phyloP scores from a whole-genome alignment of 1,140 invertebrate genomes.

The Lineus longissimus region DNA sequence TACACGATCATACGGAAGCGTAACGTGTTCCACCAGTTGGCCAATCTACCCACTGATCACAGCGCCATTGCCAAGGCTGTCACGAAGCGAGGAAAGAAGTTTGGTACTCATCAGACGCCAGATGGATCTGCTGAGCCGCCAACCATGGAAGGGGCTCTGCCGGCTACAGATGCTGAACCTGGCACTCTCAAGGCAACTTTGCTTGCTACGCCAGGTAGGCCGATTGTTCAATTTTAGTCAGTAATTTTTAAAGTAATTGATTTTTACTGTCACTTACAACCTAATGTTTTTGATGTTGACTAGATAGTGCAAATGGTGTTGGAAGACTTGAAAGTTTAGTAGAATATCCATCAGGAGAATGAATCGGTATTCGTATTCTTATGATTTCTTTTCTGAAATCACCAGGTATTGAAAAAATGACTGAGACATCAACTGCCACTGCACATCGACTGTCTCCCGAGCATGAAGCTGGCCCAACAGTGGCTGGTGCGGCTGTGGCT shows the following conservation, averaged over 20 bases:
- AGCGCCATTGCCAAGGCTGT: constrained; percentile 80
- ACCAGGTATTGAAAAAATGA: constrained; percentile 85
- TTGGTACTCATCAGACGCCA: constrained; percentile 26
- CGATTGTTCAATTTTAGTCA: constrained; percentile 5
- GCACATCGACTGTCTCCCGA: neutral
- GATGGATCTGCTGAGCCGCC: constrained; percentile 36
- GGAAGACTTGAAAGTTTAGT: neutral
- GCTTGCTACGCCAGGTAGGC: constrained; percentile 75
- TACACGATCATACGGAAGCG: constrained; percentile 98
- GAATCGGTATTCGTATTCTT: no score
- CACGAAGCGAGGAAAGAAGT: constrained; percentile 62
- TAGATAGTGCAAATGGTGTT: no score
- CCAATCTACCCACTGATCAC: constrained; percentile 91
- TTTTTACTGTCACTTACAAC: constrained; percentile 2
- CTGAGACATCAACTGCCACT: constrained; percentile 63
- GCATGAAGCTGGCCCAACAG: constrained; percentile 77
- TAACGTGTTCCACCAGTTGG: constrained; percentile 93
- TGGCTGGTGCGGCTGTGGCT: constrained; percentile 55
- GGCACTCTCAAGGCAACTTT: constrained; percentile 78
- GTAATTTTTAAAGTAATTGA: no score
- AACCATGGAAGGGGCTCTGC: constrained; percentile 82
- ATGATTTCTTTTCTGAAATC: no score
- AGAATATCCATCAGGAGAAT: no score
- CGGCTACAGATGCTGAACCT: constrained; percentile 65
- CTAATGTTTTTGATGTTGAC: neutral